Percentiles rank a stretch among this genome's conserved stretches.
These are phyloP conservation scores for Helicolenus hilgendorfi DNA, from an alignment of 2,797 vertebrate species.

Conservation along the genomic window DNA sequence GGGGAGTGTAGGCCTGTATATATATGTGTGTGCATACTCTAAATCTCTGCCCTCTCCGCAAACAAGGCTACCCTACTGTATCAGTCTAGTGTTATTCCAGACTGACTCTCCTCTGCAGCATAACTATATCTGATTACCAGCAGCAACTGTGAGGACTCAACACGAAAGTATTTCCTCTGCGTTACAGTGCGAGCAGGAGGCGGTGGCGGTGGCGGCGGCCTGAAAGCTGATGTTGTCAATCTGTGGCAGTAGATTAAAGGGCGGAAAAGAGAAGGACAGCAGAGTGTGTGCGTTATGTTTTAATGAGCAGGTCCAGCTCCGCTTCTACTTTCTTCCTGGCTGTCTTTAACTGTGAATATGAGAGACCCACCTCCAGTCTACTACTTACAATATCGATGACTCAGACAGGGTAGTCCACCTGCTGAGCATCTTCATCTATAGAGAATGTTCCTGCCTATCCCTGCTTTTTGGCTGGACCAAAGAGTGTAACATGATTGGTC, in stretches of 20 bases:
- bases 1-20: neutral
- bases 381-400: slow-evolving; percentile 5
- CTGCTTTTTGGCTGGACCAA: neutral
- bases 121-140: slow-evolving; percentile 36
- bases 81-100: slow-evolving; percentile 33
- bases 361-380: slow-evolving; percentile 19
- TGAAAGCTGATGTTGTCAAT: slow-evolving; percentile 34
- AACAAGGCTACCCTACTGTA: slow-evolving; percentile 6
- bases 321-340: neutral
- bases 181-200: slow-evolving; percentile 8
- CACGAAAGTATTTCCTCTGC: slow-evolving; percentile 7
- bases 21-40: neutral
- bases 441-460: neutral
- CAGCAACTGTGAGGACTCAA: slow-evolving; percentile 6
- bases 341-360: slow-evolving; percentile 29
- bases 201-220: neutral
- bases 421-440: slow-evolving; percentile 24
- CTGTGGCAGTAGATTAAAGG: slow-evolving; percentile 41
- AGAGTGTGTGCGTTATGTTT: slow-evolving; percentile 25
- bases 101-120: slow-evolving; percentile 14
- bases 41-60: slow-evolving; percentile 4
- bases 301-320: slow-evolving; percentile 46
- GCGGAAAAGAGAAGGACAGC: slow-evolving; percentile 18
- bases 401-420: slow-evolving; percentile 27
- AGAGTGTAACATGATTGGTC: no score